A percentile compares a stretch with the other conserved stretches of the same genome.
These are phyloP conservation scores for Guaruba guarouba DNA, from an alignment of 2,113 vertebrate genomes.

Conservation along the genomic window DNA sequence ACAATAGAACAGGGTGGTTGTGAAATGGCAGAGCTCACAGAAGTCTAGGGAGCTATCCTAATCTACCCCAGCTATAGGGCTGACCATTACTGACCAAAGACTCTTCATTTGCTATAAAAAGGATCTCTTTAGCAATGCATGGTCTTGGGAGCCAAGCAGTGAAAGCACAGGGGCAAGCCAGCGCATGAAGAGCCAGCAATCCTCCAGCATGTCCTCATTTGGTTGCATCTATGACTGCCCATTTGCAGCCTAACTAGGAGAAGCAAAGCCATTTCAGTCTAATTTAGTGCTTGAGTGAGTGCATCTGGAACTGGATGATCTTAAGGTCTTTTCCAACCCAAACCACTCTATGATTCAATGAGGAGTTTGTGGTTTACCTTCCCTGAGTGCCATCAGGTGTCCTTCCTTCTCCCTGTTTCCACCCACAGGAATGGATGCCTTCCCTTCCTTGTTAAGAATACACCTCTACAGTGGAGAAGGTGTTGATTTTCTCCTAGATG, in stretches of 20 bases:
- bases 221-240: not conserved
- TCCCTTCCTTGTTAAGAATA: not conserved
- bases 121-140: not conserved
- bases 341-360: not conserved
- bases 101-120: not conserved
- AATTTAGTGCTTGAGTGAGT: not conserved
- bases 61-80: not conserved
- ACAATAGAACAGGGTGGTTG: not conserved
- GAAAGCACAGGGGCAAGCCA: not conserved
- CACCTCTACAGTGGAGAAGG: not conserved
- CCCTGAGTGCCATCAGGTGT: not conserved
- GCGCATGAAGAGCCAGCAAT: not conserved
- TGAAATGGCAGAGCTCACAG: not conserved
- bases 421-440: not conserved
- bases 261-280: not conserved
- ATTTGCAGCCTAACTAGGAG: not conserved
- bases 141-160: not conserved
- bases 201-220: fast-evolving
- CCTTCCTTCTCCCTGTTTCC: not conserved
- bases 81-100: not conserved
- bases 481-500: not conserved
- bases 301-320: not conserved
- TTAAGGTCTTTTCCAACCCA: not conserved
- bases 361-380: not conserved
- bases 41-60: not conserved